Evolutionary conservation across 2,888 invertebrate genomes (phyloP), one percentile per base, ranked within the genome.

Genomic region (Ophioninae sp.): DNA sequence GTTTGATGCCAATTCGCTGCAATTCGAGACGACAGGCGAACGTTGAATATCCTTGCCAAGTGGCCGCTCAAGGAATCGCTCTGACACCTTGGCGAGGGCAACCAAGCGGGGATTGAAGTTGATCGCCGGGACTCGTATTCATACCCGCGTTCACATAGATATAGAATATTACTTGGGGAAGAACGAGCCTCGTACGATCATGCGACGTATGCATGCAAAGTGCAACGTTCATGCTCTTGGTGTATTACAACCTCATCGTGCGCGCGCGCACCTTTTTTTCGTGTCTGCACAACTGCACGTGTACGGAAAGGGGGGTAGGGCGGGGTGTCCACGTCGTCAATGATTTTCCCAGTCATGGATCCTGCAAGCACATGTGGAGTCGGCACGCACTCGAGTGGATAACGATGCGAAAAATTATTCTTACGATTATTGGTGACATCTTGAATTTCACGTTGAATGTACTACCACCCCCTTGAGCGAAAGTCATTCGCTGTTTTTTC

Each of bases 51-150:
- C 37, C 68, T 72, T 37, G 77, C 21, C 59, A 41, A 81, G 78
- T 70, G 50, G 56, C 64, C 39, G 62, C 74, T 74, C 70, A 61
- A 17, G 50, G 39, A 70, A 78, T 78, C 78, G 78, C 50, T 70
- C 69, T 21, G 78, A 78, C 78, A 74, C 74, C 74, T 74, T 50
- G 21, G 39, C 69, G 70, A 62, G 70, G 44, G 64, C 68, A 61
- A 69, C 77, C 77, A 61, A 77, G 77, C 69, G 69, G 67, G 69
- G 67, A 77, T 70, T 78, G 62, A 56, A 78, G 69, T 64, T 56
- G 78, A 78, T 78, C 62, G 61, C 37, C 64, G 44, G 50, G 50
- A 64, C 74, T 64, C 50, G 74, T 56, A 73, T 41, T 50, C 62
- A 17, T 21, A 41, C 10, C 21, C n/a, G 67, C 7, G 44, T n/a